Percentiles rank a stretch among this genome's conserved stretches.
Evolutionary conservation across 2,888 invertebrate genomes (phyloP).

Genomic region (Limenitis camilla): DNA sequence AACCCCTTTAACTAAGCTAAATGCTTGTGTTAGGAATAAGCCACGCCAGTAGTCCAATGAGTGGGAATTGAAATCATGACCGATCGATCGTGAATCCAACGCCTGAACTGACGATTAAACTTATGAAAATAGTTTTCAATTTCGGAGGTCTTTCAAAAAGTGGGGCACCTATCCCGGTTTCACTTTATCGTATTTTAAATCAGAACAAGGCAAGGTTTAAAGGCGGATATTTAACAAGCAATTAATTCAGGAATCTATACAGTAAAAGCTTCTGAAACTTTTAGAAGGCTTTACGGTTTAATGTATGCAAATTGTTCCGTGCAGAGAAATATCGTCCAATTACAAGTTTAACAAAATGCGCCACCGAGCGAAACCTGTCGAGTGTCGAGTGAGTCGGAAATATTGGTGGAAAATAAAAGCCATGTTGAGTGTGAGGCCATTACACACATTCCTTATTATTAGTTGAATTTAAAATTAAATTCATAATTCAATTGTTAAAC

Average conservation of each 20-base stretch:
- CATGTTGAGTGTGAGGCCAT: constrained; percentile 16
- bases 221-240: constrained; percentile 3
- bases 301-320: constrained; percentile 19
- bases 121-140: too few species aligned
- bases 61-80: too few species aligned
- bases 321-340: constrained; percentile 23
- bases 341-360: constrained; percentile 25
- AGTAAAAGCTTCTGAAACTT: background rate
- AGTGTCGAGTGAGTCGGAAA: constrained; percentile 19
- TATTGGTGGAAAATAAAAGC: constrained; percentile 27
- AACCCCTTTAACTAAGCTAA: too few species aligned
- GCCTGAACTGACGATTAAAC: too few species aligned
- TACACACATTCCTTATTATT: too few species aligned
- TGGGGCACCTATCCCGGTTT: background rate
- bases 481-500: too few species aligned
- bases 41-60: too few species aligned
- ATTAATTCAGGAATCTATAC: constrained; percentile 4
- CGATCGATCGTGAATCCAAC: too few species aligned
- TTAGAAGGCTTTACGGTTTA: constrained; percentile 9
- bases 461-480: too few species aligned
- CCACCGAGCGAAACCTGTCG: constrained; percentile 24
- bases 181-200: background rate
- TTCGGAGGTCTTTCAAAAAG: too few species aligned
- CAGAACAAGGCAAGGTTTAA: background rate
- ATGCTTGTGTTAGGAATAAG: too few species aligned